Base-by-base conservation (phyloP, 2,888 invertebrate genomes). In the Epicampocera succincta region DNA sequence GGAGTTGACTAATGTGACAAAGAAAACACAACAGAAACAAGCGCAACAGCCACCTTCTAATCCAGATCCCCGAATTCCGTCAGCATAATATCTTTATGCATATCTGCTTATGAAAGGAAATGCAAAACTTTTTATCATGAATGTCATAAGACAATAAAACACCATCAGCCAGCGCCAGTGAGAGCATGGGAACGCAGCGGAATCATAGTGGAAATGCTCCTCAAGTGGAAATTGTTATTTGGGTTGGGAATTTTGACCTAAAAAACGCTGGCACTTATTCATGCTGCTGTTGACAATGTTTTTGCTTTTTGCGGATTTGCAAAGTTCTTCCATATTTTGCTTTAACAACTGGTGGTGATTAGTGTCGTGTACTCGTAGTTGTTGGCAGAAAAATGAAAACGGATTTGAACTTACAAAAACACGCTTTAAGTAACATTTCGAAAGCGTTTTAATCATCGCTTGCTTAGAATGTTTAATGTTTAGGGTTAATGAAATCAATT, bases 1-100 rank as follows among this genome's bases (percentile, higher is more conserved):
- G n/a, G n/a, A n/a, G n/a, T 52, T 71, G 71, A 75, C 52, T 71
- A 65, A 75, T 80, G 65, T 60, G 52, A 52, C 46, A 72, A 66
- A 13, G 50, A 63, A 74, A 58, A 21, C 15, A 29, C 52, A 42
- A 54, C 25, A 38, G 50, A 19, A 69, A 54, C 15, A 25, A 56
- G 6, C 4, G 50, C 68, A 60, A 29, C 61, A 66, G 42, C 21
- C 29, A 21, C 66, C 15, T 17, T 29, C 56, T 38, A 15, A 65
- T 13, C 58, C 48, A 56, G 60, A 54, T 66, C 21, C 52, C 52
- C 1, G 17, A 60, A 9, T 50, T 15, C 17, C 11, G 19, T n/a
- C 54, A 56, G 21, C 42, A 74, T 12, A 71, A 76, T 46, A 50
- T 42, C 52, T 71, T 50, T 52, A 54, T 65, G 61, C 38, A 69